phyloP scores from a whole-genome alignment of 30 jellyfish, hydroid and myxozoan species.

The Mastigias papua region DNA sequence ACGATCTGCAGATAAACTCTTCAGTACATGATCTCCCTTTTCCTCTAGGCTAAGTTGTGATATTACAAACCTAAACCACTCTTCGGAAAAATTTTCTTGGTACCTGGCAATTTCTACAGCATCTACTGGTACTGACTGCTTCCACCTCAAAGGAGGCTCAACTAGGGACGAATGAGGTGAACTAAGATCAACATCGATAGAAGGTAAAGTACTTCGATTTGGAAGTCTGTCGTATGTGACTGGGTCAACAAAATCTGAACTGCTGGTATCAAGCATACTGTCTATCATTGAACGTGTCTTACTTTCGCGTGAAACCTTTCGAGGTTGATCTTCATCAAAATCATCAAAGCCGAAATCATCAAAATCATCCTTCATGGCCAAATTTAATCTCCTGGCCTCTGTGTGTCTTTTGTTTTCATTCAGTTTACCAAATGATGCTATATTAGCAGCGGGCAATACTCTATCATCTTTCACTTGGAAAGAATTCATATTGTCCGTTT shows the following conservation, averaged over 20 bases:
- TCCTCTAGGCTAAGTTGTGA: slow-evolving; percentile 46
- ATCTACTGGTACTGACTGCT: slow-evolving; percentile 59
- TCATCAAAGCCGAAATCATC: slow-evolving; percentile 91
- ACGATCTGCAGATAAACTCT: slow-evolving; percentile 67
- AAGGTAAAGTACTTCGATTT: slow-evolving; percentile 32
- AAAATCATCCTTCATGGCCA: slow-evolving; percentile 80
- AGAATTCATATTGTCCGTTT: background rate
- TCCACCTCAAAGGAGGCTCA: slow-evolving; percentile 89
- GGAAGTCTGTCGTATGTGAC: background rate
- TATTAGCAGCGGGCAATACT: slow-evolving; percentile 28
- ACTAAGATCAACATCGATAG: slow-evolving; percentile 53
- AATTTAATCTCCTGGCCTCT: slow-evolving; percentile 44
- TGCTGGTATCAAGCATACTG: slow-evolving; percentile 11
- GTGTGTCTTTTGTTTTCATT: slow-evolving; percentile 16
- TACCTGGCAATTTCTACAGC: slow-evolving; percentile 38
- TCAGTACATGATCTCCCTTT: slow-evolving; percentile 54
- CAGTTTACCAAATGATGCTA: background rate
- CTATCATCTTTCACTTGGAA: background rate
- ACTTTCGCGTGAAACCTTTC: slow-evolving; percentile 8
- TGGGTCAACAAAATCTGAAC: background rate
- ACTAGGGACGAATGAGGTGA: slow-evolving; percentile 75
- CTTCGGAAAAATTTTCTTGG: slow-evolving; percentile 43
- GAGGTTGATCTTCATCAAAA: slow-evolving; percentile 37
- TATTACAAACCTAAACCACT: slow-evolving; percentile 64
- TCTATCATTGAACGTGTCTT: slow-evolving; percentile 3